Evolutionary conservation across 2,888 invertebrate genomes (phyloP), one percentile per base, ranked within the genome.

Genomic region (Hypselothyrea guttata): DNA sequence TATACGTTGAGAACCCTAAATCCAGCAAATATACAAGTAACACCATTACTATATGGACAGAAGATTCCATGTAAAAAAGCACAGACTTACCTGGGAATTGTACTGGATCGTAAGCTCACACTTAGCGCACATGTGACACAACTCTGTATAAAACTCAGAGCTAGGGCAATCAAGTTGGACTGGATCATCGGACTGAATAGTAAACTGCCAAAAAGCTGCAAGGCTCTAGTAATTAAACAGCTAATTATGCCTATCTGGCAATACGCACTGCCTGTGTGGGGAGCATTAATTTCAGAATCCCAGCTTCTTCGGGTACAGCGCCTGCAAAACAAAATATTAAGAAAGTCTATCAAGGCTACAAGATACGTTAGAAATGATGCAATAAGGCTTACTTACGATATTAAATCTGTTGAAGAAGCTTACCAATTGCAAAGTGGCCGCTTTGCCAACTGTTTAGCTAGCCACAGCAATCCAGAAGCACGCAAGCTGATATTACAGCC

Each of bases 171-270:
- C 15, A 34, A 34, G 13, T 2, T 34, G 34, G 7, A 34, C 12
- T 34, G 34, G 34, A 12, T 42, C 9, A n/a, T 45, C 0, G 31
- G 33, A 2, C 44, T 5, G 1, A 16, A 18, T 2, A 22, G 16
- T 16, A n/a, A 16, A 1, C 12, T 45, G 2, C 16, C 18, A 1
- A 33, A 18, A 2, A 15, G 33, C 7, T 41, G 51, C 31, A 51
- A 51, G 27, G 51, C 18, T 0, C 1, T 31, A 4, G 7, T 33
- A 0, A 33, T 40, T 0, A 40, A 49, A 9, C 40, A 40, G 13
- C 12, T 49, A 0, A 40, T 49, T 1, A 40, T 30, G 31, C 49
- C 49, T 4, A 49, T 49, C n/a, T 51, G 49, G 51, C 51, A 51
- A 3, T 51, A 51, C 5, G 41, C 31, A 0, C n/a, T 51, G 2